Base-by-base conservation (phyloP, 2,888 invertebrate genomes). In the Oscheius myriophilus region DNA sequence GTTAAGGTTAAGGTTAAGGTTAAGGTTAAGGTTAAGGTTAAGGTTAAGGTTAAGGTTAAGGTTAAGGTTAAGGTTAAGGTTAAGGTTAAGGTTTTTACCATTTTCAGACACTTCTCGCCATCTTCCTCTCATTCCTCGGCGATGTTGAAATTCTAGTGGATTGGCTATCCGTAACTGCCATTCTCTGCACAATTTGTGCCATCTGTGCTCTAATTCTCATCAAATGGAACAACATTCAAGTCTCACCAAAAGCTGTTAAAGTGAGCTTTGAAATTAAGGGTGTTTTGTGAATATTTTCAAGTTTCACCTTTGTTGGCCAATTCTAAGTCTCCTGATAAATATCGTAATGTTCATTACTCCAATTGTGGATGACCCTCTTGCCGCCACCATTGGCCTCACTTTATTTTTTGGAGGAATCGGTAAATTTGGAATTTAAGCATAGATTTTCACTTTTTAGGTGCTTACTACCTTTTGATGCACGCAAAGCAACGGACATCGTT, bases 91-190 rank as follows among this genome's bases (percentile, higher is more conserved):
- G 9, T 9, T 6, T 25, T 53, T 12, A 9, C 21, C 12, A 7
- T 9, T 78, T 75, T 25, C 74, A 78, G 78, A 72, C 71, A 0
- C 16, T 75, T 4, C 65, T 70, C 18, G 54, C 71, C 2, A 70
- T 76, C 16, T 46, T 65, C 33, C 75, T 79, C 23, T 72, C 78
- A 1, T 79, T 79, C 54, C 23, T 79, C 33, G 78, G 76, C 0
- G 66, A 72, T 68, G 73, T 75, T n/a, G 76, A 79, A 49, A 53
- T 54, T 21, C 70, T 79, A 18, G 74, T 79, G 11, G 70, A 79
- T 53, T 79, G 76, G 52, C 62, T 79, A 16, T 71, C 65, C 12
- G 73, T 78, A 2, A 71, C 69, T 12, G 73, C 73, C 3, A 69
- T 45, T 3, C 39, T 55, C 39, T 69, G 69, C n/a, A 72, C 73